Percentiles rank a stretch among this genome's conserved stretches.
These are phyloP conservation scores for Bettongia penicillata DNA, from an alignment of 2,113 vertebrate genomes.

Conservation along the genomic window DNA sequence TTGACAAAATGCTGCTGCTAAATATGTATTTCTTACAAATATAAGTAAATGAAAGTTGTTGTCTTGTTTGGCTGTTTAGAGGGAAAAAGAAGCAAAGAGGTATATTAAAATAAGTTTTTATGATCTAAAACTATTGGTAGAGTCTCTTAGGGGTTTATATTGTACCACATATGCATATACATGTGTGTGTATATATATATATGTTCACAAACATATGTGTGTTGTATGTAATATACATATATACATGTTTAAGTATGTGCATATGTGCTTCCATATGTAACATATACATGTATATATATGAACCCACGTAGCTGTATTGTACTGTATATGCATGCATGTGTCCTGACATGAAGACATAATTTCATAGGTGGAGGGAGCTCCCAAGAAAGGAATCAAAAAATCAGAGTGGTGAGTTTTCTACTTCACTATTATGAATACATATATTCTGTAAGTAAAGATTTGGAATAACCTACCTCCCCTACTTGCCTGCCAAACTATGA, in stretches of 20 bases:
- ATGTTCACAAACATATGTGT: too few species aligned
- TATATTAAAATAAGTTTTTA: not conserved
- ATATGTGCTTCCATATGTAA: not conserved
- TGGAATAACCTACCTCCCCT: slow-evolving; percentile 62
- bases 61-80: not conserved
- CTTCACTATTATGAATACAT: slow-evolving; percentile 55
- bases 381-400: not conserved
- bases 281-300: not conserved
- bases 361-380: not conserved
- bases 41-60: not conserved
- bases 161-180: not conserved
- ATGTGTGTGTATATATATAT: not conserved
- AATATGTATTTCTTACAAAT: not conserved
- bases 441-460: slow-evolving; percentile 33
- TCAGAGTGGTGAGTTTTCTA: not conserved
- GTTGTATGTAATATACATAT: too few species aligned
- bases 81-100: not conserved
- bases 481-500: slow-evolving; percentile 67
- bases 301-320: not conserved
- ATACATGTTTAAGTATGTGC: not conserved
- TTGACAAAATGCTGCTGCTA: not conserved
- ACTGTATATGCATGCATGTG: not conserved
- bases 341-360: not conserved
- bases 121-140: not conserved
- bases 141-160: not conserved